Evolutionary conservation across 2,888 invertebrate species (phyloP).

Genomic region (Sphecodes monilicornis): DNA sequence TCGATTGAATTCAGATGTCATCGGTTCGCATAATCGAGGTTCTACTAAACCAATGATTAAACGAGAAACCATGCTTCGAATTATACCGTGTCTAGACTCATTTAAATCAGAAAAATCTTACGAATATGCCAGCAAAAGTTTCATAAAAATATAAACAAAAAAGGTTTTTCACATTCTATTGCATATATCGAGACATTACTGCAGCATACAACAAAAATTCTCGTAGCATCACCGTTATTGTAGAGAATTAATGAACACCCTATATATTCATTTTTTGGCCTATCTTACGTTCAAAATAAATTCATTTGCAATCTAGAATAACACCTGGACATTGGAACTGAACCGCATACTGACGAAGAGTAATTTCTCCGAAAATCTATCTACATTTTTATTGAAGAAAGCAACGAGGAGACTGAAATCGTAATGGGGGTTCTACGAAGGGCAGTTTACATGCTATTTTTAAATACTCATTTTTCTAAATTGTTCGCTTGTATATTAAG

Average conservation of each 20-base stretch:
- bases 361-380: slow-evolving; percentile 38
- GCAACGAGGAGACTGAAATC: slow-evolving; percentile 15
- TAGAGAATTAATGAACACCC: background rate
- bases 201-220: too few species aligned
- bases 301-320: slow-evolving; percentile 21
- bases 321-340: slow-evolving; percentile 40
- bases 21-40: too few species aligned
- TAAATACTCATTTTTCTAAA: slow-evolving; percentile 19
- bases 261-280: background rate
- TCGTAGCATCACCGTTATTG: background rate
- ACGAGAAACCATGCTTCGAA: too few species aligned
- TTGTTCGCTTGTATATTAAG: slow-evolving; percentile 22
- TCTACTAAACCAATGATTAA: too few species aligned
- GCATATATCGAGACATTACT: too few species aligned
- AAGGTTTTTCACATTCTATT: background rate
- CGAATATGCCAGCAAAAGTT: background rate
- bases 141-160: background rate
- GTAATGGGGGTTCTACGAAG: background rate
- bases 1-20: too few species aligned
- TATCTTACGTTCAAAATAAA: background rate
- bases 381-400: slow-evolving; percentile 51
- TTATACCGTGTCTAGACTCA: too few species aligned
- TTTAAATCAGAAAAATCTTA: too few species aligned
- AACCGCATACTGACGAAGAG: slow-evolving; percentile 36
- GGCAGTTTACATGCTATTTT: background rate